Percentiles rank a stretch among this genome's conserved stretches.
Conservation (phyloP, 1,140 invertebrate species). For the Hetaerina americana region DNA sequence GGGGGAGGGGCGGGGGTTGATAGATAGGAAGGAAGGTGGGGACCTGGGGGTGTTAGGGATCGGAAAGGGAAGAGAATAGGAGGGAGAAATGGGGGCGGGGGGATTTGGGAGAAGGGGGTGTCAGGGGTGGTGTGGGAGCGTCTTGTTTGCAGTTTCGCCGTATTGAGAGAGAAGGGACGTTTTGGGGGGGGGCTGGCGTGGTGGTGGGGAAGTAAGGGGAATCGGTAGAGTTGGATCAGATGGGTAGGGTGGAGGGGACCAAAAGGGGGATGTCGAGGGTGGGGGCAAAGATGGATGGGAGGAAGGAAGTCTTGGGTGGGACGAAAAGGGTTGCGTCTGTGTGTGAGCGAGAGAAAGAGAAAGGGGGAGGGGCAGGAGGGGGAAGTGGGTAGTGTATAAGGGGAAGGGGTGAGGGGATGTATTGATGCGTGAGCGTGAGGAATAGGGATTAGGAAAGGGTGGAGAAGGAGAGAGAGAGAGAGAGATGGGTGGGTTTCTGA, state of each 20-base stretch:
- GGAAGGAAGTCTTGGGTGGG: background rate
- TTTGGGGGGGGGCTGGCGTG: conserved; percentile 25
- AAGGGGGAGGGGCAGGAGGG: too few relatives aligned
- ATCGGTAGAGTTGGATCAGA: conserved; percentile 16
- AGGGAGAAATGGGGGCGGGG: conserved; percentile 27
- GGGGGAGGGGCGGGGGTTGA: too few relatives aligned
- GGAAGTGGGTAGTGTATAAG: conserved; percentile 16
- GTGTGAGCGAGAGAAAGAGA: conserved; percentile 12
- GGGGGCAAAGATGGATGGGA: conserved; percentile 27
- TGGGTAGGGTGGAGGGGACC: conserved; percentile 15
- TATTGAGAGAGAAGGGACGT: conserved; percentile 18
- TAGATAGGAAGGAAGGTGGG: too few relatives aligned
- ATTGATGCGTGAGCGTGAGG: conserved; percentile 2
- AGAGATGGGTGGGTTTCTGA: too few relatives aligned
- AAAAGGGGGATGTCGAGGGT: conserved; percentile 6
- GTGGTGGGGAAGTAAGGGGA: conserved; percentile 18
- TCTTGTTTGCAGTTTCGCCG: background rate
- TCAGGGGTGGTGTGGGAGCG: background rate
- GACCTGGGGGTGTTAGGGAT: too few relatives aligned
- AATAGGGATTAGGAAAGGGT: conserved; percentile 15
- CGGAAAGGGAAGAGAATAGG: conserved; percentile 35
- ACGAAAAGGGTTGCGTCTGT: conserved; percentile 5
- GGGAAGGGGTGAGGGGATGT: background rate
- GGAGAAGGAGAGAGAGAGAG: too few relatives aligned
- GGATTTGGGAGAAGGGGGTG: conserved; percentile 22